These are phyloP conservation scores for Coendou prehensilis DNA, from an alignment of 2,797 vertebrate species.

Conservation along the genomic window DNA sequence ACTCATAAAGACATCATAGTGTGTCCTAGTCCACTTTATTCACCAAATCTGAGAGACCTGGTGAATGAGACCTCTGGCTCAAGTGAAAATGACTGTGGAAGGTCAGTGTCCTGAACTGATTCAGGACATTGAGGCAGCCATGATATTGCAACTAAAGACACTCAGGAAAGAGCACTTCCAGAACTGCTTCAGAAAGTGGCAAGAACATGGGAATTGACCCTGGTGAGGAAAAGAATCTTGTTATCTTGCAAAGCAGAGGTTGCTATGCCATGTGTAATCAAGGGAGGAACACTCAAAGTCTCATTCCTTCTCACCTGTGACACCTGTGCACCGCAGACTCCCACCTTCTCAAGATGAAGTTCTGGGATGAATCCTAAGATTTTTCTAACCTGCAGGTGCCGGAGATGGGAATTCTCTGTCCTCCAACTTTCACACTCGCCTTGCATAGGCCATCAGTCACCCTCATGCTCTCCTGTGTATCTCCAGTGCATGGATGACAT, in stretches of 20 bases:
- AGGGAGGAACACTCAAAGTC: neutral
- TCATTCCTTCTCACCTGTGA: neutral
- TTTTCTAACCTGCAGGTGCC: neutral
- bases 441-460: neutral
- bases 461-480: neutral
- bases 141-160: neutral
- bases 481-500: neutral
- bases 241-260: neutral
- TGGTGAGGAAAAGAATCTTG: neutral
- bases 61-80: neutral
- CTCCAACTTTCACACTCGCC: neutral
- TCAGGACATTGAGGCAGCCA: neutral
- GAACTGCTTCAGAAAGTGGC: neutral
- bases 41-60: neutral
- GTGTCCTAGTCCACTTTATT: neutral
- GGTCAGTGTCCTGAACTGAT: too few species aligned
- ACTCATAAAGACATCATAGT: neutral
- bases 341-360: neutral
- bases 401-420: neutral
- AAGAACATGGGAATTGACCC: neutral
- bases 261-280: neutral
- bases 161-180: neutral
- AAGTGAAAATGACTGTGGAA: too few species aligned
- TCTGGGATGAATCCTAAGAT: neutral
- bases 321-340: neutral